Evolutionary conservation across 64 coral and sea anemone species (phyloP).

Genomic region (Trachythela sp.): DNA sequence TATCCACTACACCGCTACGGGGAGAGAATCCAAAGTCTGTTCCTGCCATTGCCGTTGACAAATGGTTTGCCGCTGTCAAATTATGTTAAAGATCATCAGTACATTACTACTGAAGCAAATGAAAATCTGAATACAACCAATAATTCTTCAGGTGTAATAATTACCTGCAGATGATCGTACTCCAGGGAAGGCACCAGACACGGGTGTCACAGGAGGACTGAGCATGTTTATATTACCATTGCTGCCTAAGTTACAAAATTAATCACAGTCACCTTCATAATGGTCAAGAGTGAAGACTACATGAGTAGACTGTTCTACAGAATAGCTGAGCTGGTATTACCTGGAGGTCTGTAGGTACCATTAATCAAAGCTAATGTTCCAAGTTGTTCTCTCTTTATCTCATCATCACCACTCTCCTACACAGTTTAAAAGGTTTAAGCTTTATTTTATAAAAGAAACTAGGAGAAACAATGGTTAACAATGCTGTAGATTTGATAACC

Average conservation of each 20-base stretch:
- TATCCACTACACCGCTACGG: not conserved
- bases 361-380: slow-evolving; percentile 87
- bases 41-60: not conserved
- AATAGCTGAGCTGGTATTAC: not conserved
- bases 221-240: slow-evolving; percentile 7
- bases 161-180: not conserved
- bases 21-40: slow-evolving; percentile 1
- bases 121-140: not conserved
- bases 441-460: not conserved
- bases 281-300: not conserved
- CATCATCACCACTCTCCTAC: slow-evolving; percentile 95
- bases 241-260: not conserved
- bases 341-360: slow-evolving; percentile 53
- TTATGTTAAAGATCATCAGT: not conserved
- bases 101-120: too few species aligned
- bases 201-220: not conserved
- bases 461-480: too few species aligned
- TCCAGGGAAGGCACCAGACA: slow-evolving; percentile 2
- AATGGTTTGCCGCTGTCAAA: not conserved
- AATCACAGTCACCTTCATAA: not conserved
- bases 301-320: not conserved
- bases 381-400: slow-evolving; percentile 91
- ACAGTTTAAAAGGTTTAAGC: not conserved
- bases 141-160: not conserved
- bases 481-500: too few species aligned